These are phyloP conservation scores for Drosophila nasuta DNA, from an alignment of 1,140 invertebrate genomes.

Conservation along the genomic window DNA sequence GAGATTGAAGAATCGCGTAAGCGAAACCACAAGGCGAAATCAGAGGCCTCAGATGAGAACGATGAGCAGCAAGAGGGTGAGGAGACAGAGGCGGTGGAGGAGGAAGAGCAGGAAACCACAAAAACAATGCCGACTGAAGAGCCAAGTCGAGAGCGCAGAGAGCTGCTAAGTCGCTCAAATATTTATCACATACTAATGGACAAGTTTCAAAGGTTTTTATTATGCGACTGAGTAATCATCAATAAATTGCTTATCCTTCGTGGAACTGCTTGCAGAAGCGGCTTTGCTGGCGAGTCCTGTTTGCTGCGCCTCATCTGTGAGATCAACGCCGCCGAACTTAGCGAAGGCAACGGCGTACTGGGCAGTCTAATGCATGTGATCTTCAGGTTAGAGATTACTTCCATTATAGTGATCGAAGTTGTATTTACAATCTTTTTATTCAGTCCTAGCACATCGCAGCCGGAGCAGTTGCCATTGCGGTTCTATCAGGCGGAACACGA, in stretches of 20 bases:
- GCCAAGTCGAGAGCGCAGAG: conserved; percentile 36
- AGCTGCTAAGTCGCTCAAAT: conserved; percentile 64
- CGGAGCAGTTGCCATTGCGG: conserved; percentile 85
- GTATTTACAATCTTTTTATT: not conserved
- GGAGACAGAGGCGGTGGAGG: conserved; percentile 1
- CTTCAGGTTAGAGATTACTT: conserved; percentile 54
- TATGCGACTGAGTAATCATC: not conserved
- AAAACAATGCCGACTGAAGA: not conserved
- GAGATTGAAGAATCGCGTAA: conserved; percentile 55
- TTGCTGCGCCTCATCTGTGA: conserved; percentile 79
- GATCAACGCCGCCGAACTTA: conserved; percentile 59
- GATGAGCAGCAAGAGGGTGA: not conserved
- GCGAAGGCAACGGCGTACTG: conserved; percentile 73
- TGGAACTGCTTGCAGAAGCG: conserved; percentile 46
- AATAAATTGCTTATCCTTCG: not conserved
- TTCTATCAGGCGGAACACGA: conserved; percentile 87
- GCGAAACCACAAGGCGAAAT: not conserved
- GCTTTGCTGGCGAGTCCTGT: conserved; percentile 71
- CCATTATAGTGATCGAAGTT: not conserved
- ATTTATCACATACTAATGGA: conserved; percentile 76
- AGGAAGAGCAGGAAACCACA: conserved; percentile 1
- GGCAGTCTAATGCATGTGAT: conserved; percentile 76
- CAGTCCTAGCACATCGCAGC: conserved; percentile 87
- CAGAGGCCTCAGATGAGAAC: not conserved
- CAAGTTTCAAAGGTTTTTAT: conserved; percentile 64